Evolutionary conservation across 2,888 invertebrate genomes (phyloP).

Genomic region (Argyra leucocephala): DNA sequence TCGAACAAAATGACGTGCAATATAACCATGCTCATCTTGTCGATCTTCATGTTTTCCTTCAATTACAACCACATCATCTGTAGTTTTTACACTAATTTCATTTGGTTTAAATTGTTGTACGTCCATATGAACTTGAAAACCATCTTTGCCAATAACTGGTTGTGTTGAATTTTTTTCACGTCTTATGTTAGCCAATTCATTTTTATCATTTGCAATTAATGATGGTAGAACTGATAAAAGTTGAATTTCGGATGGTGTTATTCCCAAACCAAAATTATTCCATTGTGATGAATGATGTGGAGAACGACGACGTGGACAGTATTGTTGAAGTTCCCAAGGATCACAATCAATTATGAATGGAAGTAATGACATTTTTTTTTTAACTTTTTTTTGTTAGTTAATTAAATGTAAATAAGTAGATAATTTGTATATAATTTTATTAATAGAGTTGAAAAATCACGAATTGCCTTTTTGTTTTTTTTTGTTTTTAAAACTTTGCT

Average conservation of each 20-base stretch:
- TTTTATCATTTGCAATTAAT: background rate
- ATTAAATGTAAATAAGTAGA: too few species aligned
- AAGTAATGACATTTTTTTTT: slow-evolving; percentile 10
- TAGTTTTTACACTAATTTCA: slow-evolving; percentile 68
- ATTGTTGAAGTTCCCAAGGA: background rate
- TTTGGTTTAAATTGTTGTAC: slow-evolving; percentile 70
- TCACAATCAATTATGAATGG: slow-evolving; percentile 1
- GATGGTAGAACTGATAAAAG: background rate
- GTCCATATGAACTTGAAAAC: slow-evolving; percentile 62
- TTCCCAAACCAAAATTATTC: background rate
- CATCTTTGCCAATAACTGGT: slow-evolving; percentile 49
- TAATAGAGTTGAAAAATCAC: too few species aligned
- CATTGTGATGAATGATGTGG: background rate
- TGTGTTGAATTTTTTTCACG: background rate
- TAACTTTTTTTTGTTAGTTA: too few species aligned
- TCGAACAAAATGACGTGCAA: slow-evolving; percentile 65
- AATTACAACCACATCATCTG: slow-evolving; percentile 60
- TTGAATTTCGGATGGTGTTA: background rate
- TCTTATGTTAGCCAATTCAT: background rate
- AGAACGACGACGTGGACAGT: background rate
- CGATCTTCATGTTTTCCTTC: slow-evolving; percentile 72
- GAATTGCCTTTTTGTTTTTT: too few species aligned
- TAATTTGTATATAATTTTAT: too few species aligned
- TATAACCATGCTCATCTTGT: slow-evolving; percentile 63
- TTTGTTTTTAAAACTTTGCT: too few species aligned